Percentiles rank a stretch among this genome's conserved stretches.
phyloP scores from a whole-genome alignment of 2,797 vertebrate genomes.

The Chloroceryle inda region DNA sequence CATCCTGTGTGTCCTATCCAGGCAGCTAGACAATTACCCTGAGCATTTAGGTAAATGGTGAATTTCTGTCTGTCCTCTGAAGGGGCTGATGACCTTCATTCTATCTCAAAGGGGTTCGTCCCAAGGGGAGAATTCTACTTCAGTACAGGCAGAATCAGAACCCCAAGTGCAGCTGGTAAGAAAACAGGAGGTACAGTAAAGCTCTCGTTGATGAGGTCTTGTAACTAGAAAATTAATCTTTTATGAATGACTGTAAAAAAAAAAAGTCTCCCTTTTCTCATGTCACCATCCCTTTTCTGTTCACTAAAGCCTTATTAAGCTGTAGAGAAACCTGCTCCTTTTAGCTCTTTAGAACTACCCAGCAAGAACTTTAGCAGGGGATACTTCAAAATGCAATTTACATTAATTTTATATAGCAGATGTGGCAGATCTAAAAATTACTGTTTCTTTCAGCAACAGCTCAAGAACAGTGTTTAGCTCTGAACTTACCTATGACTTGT shows the following conservation, averaged over 20 bases:
- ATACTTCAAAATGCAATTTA: neutral
- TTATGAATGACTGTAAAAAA: neutral
- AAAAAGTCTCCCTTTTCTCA: neutral
- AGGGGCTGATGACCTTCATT: neutral
- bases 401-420: neutral
- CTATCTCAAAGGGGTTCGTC: neutral
- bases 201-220: neutral
- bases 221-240: neutral
- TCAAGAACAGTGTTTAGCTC: neutral
- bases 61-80: neutral
- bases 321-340: neutral
- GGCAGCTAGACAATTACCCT: neutral
- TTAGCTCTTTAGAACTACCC: neutral
- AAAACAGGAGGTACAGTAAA: neutral
- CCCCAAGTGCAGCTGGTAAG: neutral
- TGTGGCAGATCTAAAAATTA: neutral
- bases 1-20: fast-evolving
- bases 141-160: neutral
- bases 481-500: neutral
- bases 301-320: neutral
- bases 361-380: neutral
- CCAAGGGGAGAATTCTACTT: neutral
- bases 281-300: neutral
- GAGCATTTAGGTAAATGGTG: neutral
- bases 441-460: neutral